Base-by-base conservation (phyloP, 2,888 invertebrate genomes). In the Boloria euphrosyne region DNA sequence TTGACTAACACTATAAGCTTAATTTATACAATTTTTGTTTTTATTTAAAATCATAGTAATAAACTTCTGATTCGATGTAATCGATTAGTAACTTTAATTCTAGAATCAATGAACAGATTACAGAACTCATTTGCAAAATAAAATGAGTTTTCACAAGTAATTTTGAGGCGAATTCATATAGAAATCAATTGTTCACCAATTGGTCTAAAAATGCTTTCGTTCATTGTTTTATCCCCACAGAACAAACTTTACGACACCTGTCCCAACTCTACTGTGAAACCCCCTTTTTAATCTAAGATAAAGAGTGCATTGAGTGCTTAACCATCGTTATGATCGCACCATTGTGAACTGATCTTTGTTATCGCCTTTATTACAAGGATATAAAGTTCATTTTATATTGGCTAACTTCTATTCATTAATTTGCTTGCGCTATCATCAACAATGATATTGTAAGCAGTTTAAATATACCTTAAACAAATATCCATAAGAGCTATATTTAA, bases 201-300 rank as follows among this genome's bases (percentile, higher is more conserved):
- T 61, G 60, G n/a, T 51, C 51, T 61, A 61, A 61, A 61, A 51
- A 43, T 27, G 43, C 43, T 51, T 22, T 43, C 18, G 43, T 57
- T 55, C 49, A 69, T 69, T 69, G 66, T 69, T 62, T 59, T 53
- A 27, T 54, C 62, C 66, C 62, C 55, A 44, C 50, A 60, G 68
- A 69, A 63, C 60, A 69, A 66, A 66, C 69, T 66, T 73, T 66
- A 70, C 76, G 75, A 77, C 80, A 80, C 80, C 80, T 80, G 80
- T 75, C 74, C 71, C 75, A 70, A 74, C 75, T 74, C 74, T 71
- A 68, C 71, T 73, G 31, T 38, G 71, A 78, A 76, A 78, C 83
- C 82, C 84, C 79, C 80, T 88, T 90, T 89, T 89, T 90, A 89
- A 90, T 90, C 90, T 89, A 80, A 90, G 89, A 90, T 90, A 90